Evolutionary conservation across 2,888 invertebrate genomes (phyloP), one percentile per base, ranked within the genome.

Genomic region (Adela reaumurella): DNA sequence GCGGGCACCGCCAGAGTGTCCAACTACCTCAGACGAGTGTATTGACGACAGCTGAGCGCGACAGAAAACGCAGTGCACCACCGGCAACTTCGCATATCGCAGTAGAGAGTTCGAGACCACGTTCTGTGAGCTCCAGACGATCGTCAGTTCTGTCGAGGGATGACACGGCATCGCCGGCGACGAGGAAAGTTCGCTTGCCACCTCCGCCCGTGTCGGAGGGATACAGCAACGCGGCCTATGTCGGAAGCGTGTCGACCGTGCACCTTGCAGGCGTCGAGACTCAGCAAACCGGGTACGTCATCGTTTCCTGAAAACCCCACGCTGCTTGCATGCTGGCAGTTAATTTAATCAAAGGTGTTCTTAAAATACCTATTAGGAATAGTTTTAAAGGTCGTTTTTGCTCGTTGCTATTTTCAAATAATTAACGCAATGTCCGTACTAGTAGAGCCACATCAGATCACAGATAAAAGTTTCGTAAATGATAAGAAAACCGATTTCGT

Each of bases 221-320:
- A 48, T 77, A 69, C 55, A 68, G 68, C 56, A 77, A 77, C 51
- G 53, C 59, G 2, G 74, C 66, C 0, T 77, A 62, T 55, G 65
- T 63, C 0, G 74, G 72, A 10, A 74, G 72, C 58, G 54, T 62
- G 17, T 58, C 57, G 42, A 65, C 57, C 62, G 59, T 74, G 35
- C 24, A 24, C 24, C 5, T 24, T 8, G 24, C 5, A 6, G 24
- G 24, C 8, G 24, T 24, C 8, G n/a, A n/a, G n/a, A n/a, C n/a
- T n/a, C 24, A 24, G 24, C 24, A 24, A 24, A 24, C 24, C 8
- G 24, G 24, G 24, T 24, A 24, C n/a, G n/a, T n/a, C n/a, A n/a
- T n/a, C n/a, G n/a, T n/a, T n/a, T n/a, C n/a, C n/a, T n/a, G n/a
- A n/a, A n/a, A n/a, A n/a, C n/a, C n/a, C n/a, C n/a, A n/a, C n/a